Base-by-base conservation (phyloP, 2,888 invertebrate genomes). In the Oscheius sp. region DNA sequence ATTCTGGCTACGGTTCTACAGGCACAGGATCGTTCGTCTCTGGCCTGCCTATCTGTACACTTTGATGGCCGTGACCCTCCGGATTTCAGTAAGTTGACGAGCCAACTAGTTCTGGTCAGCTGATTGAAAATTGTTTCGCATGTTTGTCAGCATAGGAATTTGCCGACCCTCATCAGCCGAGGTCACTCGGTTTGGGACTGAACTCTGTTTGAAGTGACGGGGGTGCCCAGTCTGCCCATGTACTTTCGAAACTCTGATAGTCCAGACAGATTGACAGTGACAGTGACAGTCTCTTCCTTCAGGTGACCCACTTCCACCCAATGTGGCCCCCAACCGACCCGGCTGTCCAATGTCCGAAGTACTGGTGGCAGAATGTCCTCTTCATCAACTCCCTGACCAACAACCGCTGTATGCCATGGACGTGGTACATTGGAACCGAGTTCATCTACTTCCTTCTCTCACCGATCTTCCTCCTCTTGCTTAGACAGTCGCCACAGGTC, bases 271-370 rank as follows among this genome's bases (percentile, higher is more conserved):
- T 42, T 42, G 32, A 58, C 11, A 58, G 11, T 3, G 33, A 33
- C n/a, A 32, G 21, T 4, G 32, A 32, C 7, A 58, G 32, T 7
- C 4, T 33, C 10, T 72, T 60, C 3, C 21, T 70, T 48, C 60
- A 76, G 68, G 74, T 87, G 50, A 88, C 87, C 32, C 87, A 87
- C 74, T 88, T 84, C 77, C 88, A 87, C 76, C 86, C 86, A 50
- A 88, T 88, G 86, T 88, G 87, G 87, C 89, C 89, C 3, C 86
- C 86, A 72, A 86, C 87, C 55, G 89, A 89, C 76, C 88, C 89
- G 11, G 86, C 85, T 32, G 82, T 88, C 50, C 89, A 88, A 73
- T 89, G 89, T 74, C 87, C 86, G 51, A 83, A 81, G 63, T 83
- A 86, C 68, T 88, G 89, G 88, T 85, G 81, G 80, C 78, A 84